Base-by-base conservation (phyloP, 92 coral and sea anemone genomes). In the Virgularia gustaviana region DNA sequence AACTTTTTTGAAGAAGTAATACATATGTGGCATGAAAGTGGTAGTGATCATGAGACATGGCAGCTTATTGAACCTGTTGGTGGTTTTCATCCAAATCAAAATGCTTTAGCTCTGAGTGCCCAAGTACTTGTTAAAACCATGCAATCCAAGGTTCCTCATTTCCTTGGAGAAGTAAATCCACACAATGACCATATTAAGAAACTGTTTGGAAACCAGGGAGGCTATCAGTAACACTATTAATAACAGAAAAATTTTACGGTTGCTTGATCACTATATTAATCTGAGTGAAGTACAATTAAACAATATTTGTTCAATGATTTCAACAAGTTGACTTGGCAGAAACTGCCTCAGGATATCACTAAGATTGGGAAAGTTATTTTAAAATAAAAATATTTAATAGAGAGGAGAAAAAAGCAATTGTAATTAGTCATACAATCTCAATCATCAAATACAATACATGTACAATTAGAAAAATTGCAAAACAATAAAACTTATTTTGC, bases 31-130 rank as follows among this genome's bases (percentile, higher is more conserved):
- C 57, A 58, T 9, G 70, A 37, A 36, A 42, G 23, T 43, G 66
- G 49, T 9, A 36, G 23, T 24, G 61, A 43, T 2, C 57, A 44
- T 45, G 81, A 94, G 87, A 88, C 90, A 51, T 94, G 96, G 99
- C 84, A 94, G 72, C 81, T 94, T 53, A 94, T 94, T 70, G 99
- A 94, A 49, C 96, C 96, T 0, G 72, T 84, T 1, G 99, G 87
- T 77, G 99, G 99, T 1, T 94, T 94, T 57, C 99, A 94, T 54
- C 99, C 99, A n/a, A 80, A 81, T 27, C 79, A 86, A 30, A 38
- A 75, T 24, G 94, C 99, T 0, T 77, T 86, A 71, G 77, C 80
- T 10, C 72, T 94, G 8, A 24, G 70, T 22, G 99, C 99, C 12
- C 82, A 89, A 34, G 61, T 58, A 10, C 44, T 86, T 49, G 85